Conservation (phyloP, 2,888 invertebrate genomes). For the Brachypalpus laphriformis region DNA sequence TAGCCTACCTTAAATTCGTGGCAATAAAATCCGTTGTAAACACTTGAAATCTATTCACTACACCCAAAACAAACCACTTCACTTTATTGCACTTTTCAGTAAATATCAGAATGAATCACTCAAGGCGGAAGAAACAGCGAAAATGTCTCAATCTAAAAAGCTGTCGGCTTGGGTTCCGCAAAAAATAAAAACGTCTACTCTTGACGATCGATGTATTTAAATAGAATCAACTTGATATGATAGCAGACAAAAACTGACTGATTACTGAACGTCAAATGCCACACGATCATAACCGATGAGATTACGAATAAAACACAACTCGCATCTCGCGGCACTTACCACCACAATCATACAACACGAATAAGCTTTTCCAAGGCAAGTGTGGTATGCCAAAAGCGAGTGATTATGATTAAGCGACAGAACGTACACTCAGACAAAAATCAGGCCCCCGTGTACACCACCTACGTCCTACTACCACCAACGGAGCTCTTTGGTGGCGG, state of each 20-base stretch:
- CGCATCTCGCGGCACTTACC: constrained; percentile 14
- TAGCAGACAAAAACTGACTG: constrained; percentile 58
- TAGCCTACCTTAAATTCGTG: constrained; percentile 15
- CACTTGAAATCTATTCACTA: constrained; percentile 13
- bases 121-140: not conserved
- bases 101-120: constrained; percentile 13
- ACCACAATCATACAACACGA: constrained; percentile 12
- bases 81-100: constrained; percentile 29
- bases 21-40: not conserved
- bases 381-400: constrained; percentile 1
- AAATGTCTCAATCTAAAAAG: constrained; percentile 10
- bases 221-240: constrained; percentile 39
- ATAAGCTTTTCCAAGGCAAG: constrained; percentile 36
- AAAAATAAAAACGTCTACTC: constrained; percentile 1
- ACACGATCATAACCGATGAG: constrained; percentile 48
- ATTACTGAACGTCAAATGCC: constrained; percentile 52
- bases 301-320: constrained; percentile 9
- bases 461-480: constrained; percentile 14
- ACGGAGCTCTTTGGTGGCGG: not conserved
- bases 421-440: constrained; percentile 42
- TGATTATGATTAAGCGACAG: constrained; percentile 43
- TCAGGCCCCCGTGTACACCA: constrained; percentile 49
- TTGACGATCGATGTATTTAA: constrained; percentile 6
- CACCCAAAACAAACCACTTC: constrained; percentile 32
- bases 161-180: constrained; percentile 19